Percentiles rank a stretch among this genome's conserved stretches.
Conservation (phyloP, 2,888 invertebrate species). For the Lepeophtheirus nordmannii region DNA sequence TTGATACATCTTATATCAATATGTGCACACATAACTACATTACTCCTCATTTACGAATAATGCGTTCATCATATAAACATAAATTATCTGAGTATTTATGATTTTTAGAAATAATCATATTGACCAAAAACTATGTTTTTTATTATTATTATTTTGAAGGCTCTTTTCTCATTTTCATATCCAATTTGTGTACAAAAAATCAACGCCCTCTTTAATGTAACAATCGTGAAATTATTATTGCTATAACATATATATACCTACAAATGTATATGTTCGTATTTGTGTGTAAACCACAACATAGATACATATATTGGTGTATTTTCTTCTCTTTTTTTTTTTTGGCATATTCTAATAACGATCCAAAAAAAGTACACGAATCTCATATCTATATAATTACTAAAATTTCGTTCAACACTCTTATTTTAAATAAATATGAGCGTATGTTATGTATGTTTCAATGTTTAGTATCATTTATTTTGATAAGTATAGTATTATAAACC, state of each 20-base stretch:
- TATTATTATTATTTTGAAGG: background rate
- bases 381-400: too few species aligned
- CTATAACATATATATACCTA: background rate
- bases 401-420: too few species aligned
- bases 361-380: background rate
- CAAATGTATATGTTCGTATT: background rate
- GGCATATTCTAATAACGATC: slow-evolving; percentile 6
- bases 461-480: too few species aligned
- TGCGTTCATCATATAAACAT: background rate
- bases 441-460: too few species aligned
- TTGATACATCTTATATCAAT: too few species aligned
- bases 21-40: too few species aligned
- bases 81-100: background rate
- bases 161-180: slow-evolving; percentile 6
- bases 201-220: slow-evolving; percentile 5
- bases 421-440: too few species aligned
- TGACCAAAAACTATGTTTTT: background rate
- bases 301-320: background rate
- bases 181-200: background rate
- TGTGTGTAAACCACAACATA: too few species aligned
- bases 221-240: slow-evolving; percentile 6
- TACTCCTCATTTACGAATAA: background rate
- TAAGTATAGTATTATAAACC: too few species aligned
- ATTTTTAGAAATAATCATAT: background rate
- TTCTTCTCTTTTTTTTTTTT: background rate